A percentile compares a stretch with the other conserved stretches of the same genome.
Evolutionary conservation across 2,888 invertebrate genomes (phyloP).

Genomic region (Penaeus monodon): DNA sequence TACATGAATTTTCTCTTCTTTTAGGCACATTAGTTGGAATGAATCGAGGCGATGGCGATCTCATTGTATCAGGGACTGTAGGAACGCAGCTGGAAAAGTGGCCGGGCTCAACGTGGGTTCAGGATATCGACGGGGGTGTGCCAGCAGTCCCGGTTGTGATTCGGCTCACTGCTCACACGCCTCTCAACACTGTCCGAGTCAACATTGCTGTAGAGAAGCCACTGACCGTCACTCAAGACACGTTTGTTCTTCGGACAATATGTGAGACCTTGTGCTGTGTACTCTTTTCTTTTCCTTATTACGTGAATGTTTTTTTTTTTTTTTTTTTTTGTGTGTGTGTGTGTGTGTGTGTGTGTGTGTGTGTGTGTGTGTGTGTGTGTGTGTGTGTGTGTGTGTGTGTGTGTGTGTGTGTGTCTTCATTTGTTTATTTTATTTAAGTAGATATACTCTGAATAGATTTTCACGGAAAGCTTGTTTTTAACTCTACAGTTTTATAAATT

Average conservation of each 20-base stretch:
- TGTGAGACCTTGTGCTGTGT: slow-evolving; percentile 32
- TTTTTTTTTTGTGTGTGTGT: too few species aligned
- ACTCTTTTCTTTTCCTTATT: neutral
- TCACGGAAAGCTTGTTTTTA: neutral
- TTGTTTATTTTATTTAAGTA: neutral
- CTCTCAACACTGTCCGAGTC: slow-evolving; percentile 58
- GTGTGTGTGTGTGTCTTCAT: neutral
- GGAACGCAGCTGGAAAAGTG: slow-evolving; percentile 60
- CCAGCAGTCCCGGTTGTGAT: slow-evolving; percentile 61
- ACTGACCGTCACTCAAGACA: slow-evolving; percentile 56
- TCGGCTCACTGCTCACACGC: slow-evolving; percentile 58
- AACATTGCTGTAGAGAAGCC: slow-evolving; percentile 59
- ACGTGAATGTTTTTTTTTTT: neutral
- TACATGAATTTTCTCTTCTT: neutral
- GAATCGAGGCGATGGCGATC: slow-evolving; percentile 41
- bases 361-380: too few species aligned
- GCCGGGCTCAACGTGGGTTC: slow-evolving; percentile 45
- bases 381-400: too few species aligned
- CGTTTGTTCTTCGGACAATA: slow-evolving; percentile 61
- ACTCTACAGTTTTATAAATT: neutral
- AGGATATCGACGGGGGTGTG: slow-evolving; percentile 50
- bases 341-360: too few species aligned
- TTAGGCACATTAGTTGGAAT: slow-evolving; percentile 30
- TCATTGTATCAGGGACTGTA: slow-evolving; percentile 54
- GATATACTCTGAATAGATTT: too few species aligned